Evolutionary conservation across 2,888 invertebrate genomes (phyloP).

Genomic region (Sinotaia quadrata): DNA sequence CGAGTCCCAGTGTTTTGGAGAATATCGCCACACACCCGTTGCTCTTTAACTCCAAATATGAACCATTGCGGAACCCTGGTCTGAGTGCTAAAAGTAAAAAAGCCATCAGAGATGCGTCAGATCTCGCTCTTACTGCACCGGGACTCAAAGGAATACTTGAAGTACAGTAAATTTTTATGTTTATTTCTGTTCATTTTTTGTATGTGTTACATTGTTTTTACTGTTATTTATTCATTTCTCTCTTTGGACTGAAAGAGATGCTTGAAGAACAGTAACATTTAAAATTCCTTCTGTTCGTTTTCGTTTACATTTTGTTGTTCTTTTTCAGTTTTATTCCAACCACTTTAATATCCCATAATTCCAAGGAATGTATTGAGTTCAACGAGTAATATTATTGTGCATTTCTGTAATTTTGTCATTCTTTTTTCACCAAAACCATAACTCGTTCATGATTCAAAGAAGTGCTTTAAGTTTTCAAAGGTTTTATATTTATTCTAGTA

Average conservation of each 20-base stretch:
- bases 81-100: conserved; percentile 63
- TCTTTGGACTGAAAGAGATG: background rate
- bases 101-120: conserved; percentile 64
- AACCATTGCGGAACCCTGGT: conserved; percentile 35
- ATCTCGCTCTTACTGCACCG: conserved; percentile 59
- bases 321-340: too few species aligned
- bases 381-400: too few species aligned
- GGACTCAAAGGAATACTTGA: conserved; percentile 66
- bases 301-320: background rate
- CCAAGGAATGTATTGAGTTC: too few species aligned
- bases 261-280: too few species aligned
- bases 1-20: conserved; percentile 62
- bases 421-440: too few species aligned
- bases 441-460: too few species aligned
- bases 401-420: too few species aligned
- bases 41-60: conserved; percentile 36
- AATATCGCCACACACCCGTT: conserved; percentile 57
- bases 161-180: conserved; percentile 50
- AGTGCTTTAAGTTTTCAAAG: too few species aligned
- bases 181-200: background rate
- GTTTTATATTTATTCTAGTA: too few species aligned
- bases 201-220: background rate
- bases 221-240: background rate
- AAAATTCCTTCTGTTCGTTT: too few species aligned
- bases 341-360: too few species aligned